Conservation (phyloP, 2,797 vertebrate genomes). For the Carapus acus region DNA sequence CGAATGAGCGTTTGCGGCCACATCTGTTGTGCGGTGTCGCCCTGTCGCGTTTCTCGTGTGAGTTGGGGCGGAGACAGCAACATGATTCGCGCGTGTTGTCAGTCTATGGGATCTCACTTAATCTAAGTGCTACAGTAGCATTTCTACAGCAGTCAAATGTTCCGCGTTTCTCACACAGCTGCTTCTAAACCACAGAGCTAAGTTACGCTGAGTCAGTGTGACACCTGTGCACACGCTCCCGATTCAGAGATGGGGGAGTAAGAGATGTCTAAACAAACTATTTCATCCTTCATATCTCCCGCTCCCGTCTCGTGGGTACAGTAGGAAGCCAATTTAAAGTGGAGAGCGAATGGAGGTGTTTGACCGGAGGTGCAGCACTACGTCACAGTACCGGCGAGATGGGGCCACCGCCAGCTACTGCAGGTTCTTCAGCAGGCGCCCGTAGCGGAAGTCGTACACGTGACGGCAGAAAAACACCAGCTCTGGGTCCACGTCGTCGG, state of each 20-base stretch:
- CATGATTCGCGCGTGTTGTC: conserved; percentile 41
- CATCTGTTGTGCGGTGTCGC: too few relatives aligned
- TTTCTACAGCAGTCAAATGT: conserved; percentile 58
- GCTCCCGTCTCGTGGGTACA: conserved; percentile 25
- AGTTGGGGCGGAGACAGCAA: conserved; percentile 29
- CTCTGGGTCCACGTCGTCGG: conserved; percentile 88
- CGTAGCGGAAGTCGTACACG: conserved; percentile 96
- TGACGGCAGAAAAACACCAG: conserved; percentile 98
- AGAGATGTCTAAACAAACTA: conserved; percentile 42
- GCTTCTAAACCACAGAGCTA: conserved; percentile 47
- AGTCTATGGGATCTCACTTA: conserved; percentile 54
- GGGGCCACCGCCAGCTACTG: conserved; percentile 74
- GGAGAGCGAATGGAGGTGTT: conserved; percentile 19
- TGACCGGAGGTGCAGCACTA: conserved; percentile 13
- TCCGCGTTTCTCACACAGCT: conserved; percentile 52
- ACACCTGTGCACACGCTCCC: conserved; percentile 35
- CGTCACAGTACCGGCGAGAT: not conserved
- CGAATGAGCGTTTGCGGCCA: too few relatives aligned
- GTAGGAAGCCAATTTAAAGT: conserved; percentile 26
- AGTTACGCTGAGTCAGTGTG: conserved; percentile 1
- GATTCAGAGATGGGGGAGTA: conserved; percentile 42
- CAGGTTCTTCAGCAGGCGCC: conserved; percentile 97
- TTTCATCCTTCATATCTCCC: conserved; percentile 26
- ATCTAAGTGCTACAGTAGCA: conserved; percentile 61
- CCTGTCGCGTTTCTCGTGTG: conserved; percentile 18